phyloP scores from a whole-genome alignment of 2,113 vertebrate species.

The Narcine bancroftii region DNA sequence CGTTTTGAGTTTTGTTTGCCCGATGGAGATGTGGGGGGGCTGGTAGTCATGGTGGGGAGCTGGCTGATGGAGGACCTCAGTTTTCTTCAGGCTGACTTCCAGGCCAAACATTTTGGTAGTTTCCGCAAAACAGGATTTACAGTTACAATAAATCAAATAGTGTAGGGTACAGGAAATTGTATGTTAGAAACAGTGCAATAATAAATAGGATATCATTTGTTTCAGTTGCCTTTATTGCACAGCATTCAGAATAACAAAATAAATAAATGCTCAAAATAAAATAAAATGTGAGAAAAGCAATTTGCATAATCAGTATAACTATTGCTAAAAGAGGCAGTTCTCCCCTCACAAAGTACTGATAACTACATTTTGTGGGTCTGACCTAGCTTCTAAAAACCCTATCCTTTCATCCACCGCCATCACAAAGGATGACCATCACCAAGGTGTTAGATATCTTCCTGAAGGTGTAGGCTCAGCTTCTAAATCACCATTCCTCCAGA shows the following conservation, averaged over 20 bases:
- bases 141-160: too few species aligned
- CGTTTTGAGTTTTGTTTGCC: too few species aligned
- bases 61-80: too few species aligned
- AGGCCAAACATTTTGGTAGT: too few species aligned
- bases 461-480: background rate
- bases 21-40: too few species aligned
- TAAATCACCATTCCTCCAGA: background rate
- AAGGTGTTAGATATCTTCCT: background rate
- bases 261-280: too few species aligned
- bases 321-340: background rate
- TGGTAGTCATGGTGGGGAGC: too few species aligned
- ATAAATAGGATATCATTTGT: too few species aligned
- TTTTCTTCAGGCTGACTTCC: too few species aligned
- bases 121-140: too few species aligned
- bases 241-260: background rate
- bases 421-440: background rate
- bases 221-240: background rate
- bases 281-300: background rate
- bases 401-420: background rate
- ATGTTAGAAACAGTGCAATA: too few species aligned
- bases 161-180: too few species aligned
- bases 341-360: background rate
- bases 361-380: background rate
- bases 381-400: background rate
- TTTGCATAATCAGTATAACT: background rate